Percentiles rank a stretch among this genome's conserved stretches.
phyloP scores from a whole-genome alignment of 2,113 vertebrate species.

The Leiothrix lutea region DNA sequence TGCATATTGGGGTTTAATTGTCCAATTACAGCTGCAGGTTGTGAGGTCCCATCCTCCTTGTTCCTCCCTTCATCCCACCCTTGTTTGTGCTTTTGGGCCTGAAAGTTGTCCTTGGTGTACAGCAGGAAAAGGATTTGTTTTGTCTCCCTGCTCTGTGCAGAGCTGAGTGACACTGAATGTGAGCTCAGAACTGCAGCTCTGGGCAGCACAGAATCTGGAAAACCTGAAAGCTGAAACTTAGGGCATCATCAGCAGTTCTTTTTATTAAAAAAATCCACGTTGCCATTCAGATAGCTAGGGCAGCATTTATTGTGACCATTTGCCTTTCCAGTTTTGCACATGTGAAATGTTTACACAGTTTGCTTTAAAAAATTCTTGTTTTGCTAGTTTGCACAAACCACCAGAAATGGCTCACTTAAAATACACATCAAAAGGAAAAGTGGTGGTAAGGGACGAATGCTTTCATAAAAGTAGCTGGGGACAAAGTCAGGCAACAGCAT shows the following conservation, averaged over 20 bases:
- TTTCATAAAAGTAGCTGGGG: not conserved
- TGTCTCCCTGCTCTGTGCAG: not conserved
- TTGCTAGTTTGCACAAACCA: not conserved
- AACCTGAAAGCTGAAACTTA: not conserved
- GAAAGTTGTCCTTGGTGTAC: not conserved
- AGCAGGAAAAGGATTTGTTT: not conserved
- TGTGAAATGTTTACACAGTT: constrained; percentile 17
- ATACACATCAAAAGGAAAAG: not conserved
- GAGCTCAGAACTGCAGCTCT: not conserved
- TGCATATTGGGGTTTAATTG: too few relatives aligned
- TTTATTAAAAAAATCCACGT: not conserved
- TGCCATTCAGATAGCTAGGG: not conserved
- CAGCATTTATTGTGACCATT: not conserved
- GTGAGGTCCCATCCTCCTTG: too few relatives aligned
- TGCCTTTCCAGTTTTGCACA: not conserved
- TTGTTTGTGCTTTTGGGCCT: not conserved
- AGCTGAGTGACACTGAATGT: not conserved
- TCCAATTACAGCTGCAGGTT: too few relatives aligned
- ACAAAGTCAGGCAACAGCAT: not conserved
- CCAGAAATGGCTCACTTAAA: not conserved
- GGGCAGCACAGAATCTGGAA: not conserved
- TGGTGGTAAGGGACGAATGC: constrained; percentile 22
- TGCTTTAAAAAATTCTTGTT: constrained; percentile 27
- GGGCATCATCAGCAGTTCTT: not conserved
- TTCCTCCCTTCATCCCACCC: too few relatives aligned